Evolutionary conservation across 2,113 vertebrate species (phyloP).

Genomic region (Macrotis lagotis): DNA sequence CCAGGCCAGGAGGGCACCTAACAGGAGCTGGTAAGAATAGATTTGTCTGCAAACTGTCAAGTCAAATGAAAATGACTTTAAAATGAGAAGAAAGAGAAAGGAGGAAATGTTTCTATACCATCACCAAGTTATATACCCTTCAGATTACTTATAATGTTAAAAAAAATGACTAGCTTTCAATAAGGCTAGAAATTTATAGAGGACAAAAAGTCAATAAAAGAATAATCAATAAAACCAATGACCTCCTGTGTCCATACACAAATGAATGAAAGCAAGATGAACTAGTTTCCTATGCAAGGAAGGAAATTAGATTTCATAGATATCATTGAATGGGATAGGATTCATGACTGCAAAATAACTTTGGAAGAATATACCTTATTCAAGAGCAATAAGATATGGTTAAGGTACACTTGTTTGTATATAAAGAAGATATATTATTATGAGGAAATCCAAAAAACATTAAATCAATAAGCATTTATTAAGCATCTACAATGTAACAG

Average conservation of each 20-base stretch:
- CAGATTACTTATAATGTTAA: not conserved
- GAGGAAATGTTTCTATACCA: not conserved
- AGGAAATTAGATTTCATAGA: not conserved
- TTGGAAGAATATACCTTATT: not conserved
- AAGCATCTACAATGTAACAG: not conserved
- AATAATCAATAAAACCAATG: not conserved
- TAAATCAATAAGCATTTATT: not conserved
- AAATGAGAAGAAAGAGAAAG: not conserved
- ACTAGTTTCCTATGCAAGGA: not conserved
- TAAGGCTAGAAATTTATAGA: not conserved
- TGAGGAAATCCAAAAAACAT: not conserved
- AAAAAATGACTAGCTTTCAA: not conserved
- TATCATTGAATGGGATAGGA: not conserved
- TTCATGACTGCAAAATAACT: not conserved
- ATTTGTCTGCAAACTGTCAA: not conserved
- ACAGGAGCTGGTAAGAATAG: not conserved
- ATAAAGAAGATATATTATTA: not conserved
- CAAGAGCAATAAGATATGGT: not conserved
- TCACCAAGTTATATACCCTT: not conserved
- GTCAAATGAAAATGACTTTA: not conserved
- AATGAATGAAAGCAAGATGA: not conserved
- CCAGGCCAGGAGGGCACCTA: not conserved
- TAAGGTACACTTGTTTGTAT: not conserved
- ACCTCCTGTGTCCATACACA: not conserved
- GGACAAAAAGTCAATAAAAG: not conserved